A percentile compares a stretch with the other conserved stretches of the same genome.
phyloP scores from a whole-genome alignment of 2,797 vertebrate genomes.

The Hipposideros larvatus region DNA sequence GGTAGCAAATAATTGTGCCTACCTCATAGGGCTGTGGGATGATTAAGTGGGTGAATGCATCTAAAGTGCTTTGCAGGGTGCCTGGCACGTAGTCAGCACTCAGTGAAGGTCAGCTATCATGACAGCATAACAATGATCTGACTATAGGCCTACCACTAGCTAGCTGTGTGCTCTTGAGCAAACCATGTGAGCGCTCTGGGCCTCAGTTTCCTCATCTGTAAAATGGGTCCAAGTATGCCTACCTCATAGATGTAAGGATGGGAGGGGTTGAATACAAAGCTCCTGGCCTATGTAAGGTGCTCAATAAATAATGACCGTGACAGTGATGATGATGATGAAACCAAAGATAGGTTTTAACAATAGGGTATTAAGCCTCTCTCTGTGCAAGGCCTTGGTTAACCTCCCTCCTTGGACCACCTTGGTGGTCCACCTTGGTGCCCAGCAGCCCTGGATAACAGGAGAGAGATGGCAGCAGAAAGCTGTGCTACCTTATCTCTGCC shows the following conservation, averaged over 20 bases:
- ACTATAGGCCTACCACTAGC: not conserved
- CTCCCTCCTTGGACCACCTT: not conserved
- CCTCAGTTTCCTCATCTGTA: conserved; percentile 22
- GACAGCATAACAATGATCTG: not conserved
- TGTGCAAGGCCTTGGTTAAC: not conserved
- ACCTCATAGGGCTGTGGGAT: not conserved
- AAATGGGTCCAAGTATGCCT: not conserved
- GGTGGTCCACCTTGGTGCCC: not conserved
- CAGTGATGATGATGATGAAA: not conserved
- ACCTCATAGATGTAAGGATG: not conserved
- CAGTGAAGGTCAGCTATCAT: not conserved
- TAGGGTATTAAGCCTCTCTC: not conserved
- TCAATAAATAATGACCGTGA: not conserved
- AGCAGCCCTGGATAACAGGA: not conserved
- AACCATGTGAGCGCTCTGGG: not conserved
- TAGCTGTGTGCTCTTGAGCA: not conserved
- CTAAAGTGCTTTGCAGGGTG: not conserved
- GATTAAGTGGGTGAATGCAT: not conserved
- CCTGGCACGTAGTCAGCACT: not conserved
- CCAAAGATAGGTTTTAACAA: not conserved
- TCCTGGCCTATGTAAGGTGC: not conserved
- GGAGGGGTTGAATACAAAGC: not conserved
- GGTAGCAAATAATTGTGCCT: not conserved
- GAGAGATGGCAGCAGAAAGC: not conserved
- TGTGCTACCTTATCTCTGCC: not conserved